These are phyloP conservation scores for Drosophila kikkawai DNA, from an alignment of 1,140 invertebrate genomes.

Conservation along the genomic window DNA sequence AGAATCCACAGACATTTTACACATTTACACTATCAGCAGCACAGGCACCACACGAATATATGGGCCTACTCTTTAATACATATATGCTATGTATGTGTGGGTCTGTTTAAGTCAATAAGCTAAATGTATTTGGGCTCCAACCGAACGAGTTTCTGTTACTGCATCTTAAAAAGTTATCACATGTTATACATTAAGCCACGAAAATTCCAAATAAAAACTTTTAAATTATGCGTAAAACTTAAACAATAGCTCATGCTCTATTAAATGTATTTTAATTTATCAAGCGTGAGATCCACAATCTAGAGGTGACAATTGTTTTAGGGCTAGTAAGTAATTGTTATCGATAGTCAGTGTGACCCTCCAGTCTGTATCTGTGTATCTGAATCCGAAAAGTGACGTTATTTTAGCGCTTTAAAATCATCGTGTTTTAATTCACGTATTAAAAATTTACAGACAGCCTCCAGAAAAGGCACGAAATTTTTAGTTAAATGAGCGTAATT, in stretches of 20 bases:
- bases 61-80: conserved; percentile 47
- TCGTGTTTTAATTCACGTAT: too few species aligned
- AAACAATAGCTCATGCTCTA: conserved; percentile 71
- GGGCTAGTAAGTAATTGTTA: conserved; percentile 10
- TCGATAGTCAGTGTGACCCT: conserved; percentile 8
- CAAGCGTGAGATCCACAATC: conserved; percentile 50
- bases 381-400: background rate
- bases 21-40: conserved; percentile 46
- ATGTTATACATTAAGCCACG: conserved; percentile 48
- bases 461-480: too few species aligned
- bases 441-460: too few species aligned
- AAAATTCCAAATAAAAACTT: conserved; percentile 59
- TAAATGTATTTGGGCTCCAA: conserved; percentile 38
- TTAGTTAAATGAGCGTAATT: too few species aligned
- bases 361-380: background rate
- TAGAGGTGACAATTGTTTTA: conserved; percentile 13
- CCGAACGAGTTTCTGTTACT: conserved; percentile 29
- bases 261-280: conserved; percentile 73
- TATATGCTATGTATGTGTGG: conserved; percentile 40
- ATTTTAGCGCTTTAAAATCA: background rate
- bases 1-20: conserved; percentile 43
- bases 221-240: conserved; percentile 64
- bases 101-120: conserved; percentile 49
- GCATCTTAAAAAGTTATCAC: conserved; percentile 43
- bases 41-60: conserved; percentile 43